Evolutionary conservation across 2,888 invertebrate species (phyloP).

Genomic region (Drosophila stalkeri): DNA sequence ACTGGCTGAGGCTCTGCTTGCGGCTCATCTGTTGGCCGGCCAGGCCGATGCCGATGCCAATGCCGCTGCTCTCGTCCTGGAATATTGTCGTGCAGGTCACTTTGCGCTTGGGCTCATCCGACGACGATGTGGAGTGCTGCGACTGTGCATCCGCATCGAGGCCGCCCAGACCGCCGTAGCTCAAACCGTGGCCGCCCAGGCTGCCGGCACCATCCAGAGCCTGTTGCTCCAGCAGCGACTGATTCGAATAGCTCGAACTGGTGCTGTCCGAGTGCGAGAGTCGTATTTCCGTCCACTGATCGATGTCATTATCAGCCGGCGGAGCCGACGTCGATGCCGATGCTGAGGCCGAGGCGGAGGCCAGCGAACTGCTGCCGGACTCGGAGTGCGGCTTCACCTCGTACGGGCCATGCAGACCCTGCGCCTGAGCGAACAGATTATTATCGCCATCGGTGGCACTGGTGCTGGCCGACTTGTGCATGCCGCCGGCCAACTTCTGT

Average conservation of each 20-base stretch:
- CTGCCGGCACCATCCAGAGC: slow-evolving; percentile 55
- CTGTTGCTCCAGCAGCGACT: slow-evolving; percentile 83
- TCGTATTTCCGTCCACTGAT: slow-evolving; percentile 85
- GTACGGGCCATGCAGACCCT: slow-evolving; percentile 80
- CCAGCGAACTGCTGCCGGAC: slow-evolving; percentile 63
- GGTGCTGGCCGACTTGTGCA: slow-evolving; percentile 82
- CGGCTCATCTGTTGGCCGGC: slow-evolving; percentile 82
- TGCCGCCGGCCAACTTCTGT: slow-evolving; percentile 75
- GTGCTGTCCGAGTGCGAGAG: slow-evolving; percentile 85
- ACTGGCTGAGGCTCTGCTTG: slow-evolving; percentile 82
- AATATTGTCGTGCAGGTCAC: slow-evolving; percentile 85
- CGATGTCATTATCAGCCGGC: slow-evolving; percentile 83
- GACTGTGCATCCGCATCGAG: slow-evolving; percentile 78
- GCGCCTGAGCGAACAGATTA: slow-evolving; percentile 74
- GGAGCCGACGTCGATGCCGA: slow-evolving; percentile 49
- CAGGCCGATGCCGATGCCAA: slow-evolving; percentile 57
- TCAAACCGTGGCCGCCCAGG: slow-evolving; percentile 34
- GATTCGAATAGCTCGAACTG: slow-evolving; percentile 85
- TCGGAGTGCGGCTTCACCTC: slow-evolving; percentile 74
- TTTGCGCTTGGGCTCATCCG: slow-evolving; percentile 84
- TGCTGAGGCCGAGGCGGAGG: slow-evolving; percentile 51
- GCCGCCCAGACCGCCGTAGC: slow-evolving; percentile 55
- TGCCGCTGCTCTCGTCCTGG: slow-evolving; percentile 72
- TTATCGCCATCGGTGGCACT: slow-evolving; percentile 78
- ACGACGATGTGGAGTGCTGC: slow-evolving; percentile 82